phyloP scores from a whole-genome alignment of 2,797 vertebrate species.

The Mionectes olivaceus region DNA sequence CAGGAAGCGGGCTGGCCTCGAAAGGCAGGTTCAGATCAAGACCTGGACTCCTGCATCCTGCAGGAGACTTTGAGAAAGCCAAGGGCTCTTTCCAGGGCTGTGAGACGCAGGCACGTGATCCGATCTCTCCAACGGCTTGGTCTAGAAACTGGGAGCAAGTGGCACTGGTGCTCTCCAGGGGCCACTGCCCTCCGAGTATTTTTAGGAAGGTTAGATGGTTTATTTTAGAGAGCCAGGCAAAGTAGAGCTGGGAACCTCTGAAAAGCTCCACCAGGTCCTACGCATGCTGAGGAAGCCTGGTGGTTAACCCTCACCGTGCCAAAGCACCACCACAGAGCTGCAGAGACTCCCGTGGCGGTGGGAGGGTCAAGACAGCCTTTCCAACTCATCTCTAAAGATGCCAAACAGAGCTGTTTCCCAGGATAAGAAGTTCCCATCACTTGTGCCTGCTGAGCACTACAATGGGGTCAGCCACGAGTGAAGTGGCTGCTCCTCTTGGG shows the following conservation, averaged over 20 bases:
- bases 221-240: constrained; percentile 50
- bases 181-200: constrained; percentile 57
- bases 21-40: neutral
- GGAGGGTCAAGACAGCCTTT: neutral
- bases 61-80: constrained; percentile 2
- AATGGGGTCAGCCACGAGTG: neutral
- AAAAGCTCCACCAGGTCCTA: neutral
- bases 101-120: neutral
- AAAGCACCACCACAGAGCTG: neutral
- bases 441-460: neutral
- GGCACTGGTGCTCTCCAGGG: neutral
- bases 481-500: neutral
- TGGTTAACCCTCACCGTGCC: neutral
- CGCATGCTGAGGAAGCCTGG: neutral
- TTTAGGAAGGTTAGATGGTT: constrained; percentile 66
- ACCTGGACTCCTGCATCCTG: neutral
- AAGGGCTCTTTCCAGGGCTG: constrained; percentile 40
- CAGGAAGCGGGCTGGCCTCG: neutral
- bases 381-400: neutral
- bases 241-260: constrained; percentile 38
- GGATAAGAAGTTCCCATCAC: neutral
- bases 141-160: constrained; percentile 46
- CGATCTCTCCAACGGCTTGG: constrained; percentile 51
- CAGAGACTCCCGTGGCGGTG: neutral
- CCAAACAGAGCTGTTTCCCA: neutral